These are phyloP conservation scores for Gymnocheta viridis DNA, from an alignment of 2,888 invertebrate genomes.

Conservation along the genomic window DNA sequence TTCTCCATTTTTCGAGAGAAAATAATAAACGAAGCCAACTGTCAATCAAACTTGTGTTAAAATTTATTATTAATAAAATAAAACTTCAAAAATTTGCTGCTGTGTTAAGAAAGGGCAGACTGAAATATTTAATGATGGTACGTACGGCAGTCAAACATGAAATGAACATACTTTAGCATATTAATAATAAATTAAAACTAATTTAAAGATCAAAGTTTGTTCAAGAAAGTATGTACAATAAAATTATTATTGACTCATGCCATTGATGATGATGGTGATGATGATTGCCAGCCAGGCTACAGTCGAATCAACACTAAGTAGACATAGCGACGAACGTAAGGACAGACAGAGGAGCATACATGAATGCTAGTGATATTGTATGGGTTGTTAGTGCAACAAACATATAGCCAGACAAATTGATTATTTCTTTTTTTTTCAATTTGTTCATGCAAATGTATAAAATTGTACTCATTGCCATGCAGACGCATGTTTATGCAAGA, in stretches of 20 bases:
- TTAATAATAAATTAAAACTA: conserved; percentile 67
- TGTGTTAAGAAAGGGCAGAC: conserved; percentile 16
- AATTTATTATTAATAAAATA: conserved; percentile 53
- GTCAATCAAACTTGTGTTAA: conserved; percentile 62
- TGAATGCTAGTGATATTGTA: not conserved
- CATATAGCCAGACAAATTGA: no score
- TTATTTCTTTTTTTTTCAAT: no score
- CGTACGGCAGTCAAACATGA: not conserved
- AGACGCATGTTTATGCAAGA: conserved; percentile 9
- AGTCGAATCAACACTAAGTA: conserved; percentile 14
- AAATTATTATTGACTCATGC: conserved; percentile 66
- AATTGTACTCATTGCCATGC: conserved; percentile 30
- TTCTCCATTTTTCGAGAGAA: not conserved
- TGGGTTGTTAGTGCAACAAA: not conserved
- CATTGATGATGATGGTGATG: not conserved
- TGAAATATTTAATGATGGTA: not conserved
- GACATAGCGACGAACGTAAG: not conserved
- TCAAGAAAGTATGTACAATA: conserved; percentile 38
- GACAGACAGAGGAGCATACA: not conserved
- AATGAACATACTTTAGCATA: conserved; percentile 48
- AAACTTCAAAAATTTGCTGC: conserved; percentile 36
- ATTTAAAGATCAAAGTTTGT: conserved; percentile 67
- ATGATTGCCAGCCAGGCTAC: conserved; percentile 48
- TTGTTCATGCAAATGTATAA: conserved; percentile 14
- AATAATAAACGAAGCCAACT: conserved; percentile 13